Base-by-base conservation (phyloP, 2,797 vertebrate species). In the Hozukius guyotensis region DNA sequence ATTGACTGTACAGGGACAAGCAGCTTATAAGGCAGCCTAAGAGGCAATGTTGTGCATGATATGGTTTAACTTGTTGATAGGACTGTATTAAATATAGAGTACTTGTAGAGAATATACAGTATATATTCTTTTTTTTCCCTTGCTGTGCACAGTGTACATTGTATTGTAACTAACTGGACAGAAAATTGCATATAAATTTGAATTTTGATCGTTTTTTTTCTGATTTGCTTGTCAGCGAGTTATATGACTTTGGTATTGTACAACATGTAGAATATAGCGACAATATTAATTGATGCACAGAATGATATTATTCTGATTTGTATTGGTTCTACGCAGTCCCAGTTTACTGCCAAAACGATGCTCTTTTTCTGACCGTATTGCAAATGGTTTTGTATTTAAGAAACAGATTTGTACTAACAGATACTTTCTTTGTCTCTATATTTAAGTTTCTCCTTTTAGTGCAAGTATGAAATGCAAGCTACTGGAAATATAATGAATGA, bases 351-450 rank as follows among this genome's bases (percentile, higher is more conserved):
- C 91, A 91, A 91, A 93, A 89, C 73, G 75, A 94, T 95, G 90
- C 92, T 93, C 42, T 87, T 93, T 94, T 92, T 92, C 95, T 94
- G 96, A 94, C 95, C 94, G 95, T 95, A 95, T 95, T 96, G 92
- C 94, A 95, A 93, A 93, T 82, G 93, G 92, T 97, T 97, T 97
- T 97, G 93, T 97, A 97, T 97, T 95, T 94, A 96, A 87, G 91
- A 92, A 96, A 95, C 87, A 94, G 94, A 94, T 96, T 95, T 96
- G 81, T 94, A 95, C 88, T 96, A 95, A 95, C 91, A 88, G 82
- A 91, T 92, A 55, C 70, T 92, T 92, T 92, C 79, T 90, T 86
- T 84, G 76, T 90, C 79, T 89, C 72, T 94, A 93, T 94, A 93
- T 95, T 94, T 94, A 94, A 94, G 86, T 91, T 93, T 87, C 72